Evolutionary conservation across 2,113 vertebrate genomes (phyloP).

Genomic region (Erythrocebus patas): DNA sequence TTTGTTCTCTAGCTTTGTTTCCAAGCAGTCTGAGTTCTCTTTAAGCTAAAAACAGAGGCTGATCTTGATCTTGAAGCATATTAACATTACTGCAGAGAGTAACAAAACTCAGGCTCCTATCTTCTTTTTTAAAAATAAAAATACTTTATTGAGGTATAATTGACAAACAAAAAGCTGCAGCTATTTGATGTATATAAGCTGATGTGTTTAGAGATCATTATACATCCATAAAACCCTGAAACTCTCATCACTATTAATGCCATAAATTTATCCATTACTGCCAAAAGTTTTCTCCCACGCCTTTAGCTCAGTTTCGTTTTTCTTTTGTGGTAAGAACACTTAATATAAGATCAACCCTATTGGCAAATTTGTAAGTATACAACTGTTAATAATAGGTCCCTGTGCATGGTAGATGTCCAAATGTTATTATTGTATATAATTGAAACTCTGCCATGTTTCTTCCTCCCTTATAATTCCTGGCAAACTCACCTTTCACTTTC

Average conservation of each 20-base stretch:
- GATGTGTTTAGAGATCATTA: neutral
- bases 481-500: neutral
- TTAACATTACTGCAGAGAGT: neutral
- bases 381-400: no score
- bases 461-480: neutral
- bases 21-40: neutral
- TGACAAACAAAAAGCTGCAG: neutral
- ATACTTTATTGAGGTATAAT: neutral
- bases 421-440: neutral
- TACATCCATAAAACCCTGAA: neutral
- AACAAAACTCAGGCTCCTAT: neutral
- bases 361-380: neutral
- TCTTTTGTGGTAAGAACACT: neutral
- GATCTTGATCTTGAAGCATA: neutral
- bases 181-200: neutral
- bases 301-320: neutral
- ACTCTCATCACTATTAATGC: neutral
- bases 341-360: neutral
- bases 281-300: neutral
- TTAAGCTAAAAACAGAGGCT: neutral
- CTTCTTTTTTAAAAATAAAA: neutral
- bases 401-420: no score
- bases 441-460: neutral
- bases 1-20: neutral
- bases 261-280: neutral